Base-by-base conservation (phyloP, 2,113 vertebrate genomes). In the Siniperca knerii region DNA sequence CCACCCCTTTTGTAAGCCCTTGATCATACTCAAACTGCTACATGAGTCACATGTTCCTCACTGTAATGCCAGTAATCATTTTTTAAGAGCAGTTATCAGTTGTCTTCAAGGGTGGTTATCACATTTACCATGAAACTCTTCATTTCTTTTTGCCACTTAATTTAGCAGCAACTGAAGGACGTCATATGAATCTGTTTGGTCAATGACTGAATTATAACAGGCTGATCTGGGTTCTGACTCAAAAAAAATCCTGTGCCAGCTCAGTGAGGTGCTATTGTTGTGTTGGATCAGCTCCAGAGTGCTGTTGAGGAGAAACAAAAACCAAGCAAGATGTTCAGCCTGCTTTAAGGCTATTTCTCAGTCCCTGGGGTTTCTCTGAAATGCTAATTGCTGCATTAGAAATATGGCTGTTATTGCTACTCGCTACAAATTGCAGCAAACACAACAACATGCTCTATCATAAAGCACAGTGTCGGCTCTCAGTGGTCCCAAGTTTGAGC, bases 371-470 rank as follows among this genome's bases (percentile, higher is more conserved):
- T 72, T 89, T 84, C 76, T 91, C 83, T 82, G 76, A 91, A 90
- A 93, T 92, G 87, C 94, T 93, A 95, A 94, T 93, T 94, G 92
- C 88, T 64, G 86, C 76, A 87, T 92, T 91, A 89, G 89, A 92
- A 93, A 92, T 90, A 93, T 90, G 87, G 79, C 75, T 90, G 85
- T 92, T 88, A 89, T 78, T 89, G 89, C n/a, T 35, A 21, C 76
- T 72, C 52, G 37, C 88, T 92, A 90, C 93, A 94, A 94, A 95
- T 93, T 92, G 90, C 92, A 67, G 92, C 76, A 87, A 87, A 93
- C 87, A 90, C 91, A 86, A 93, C 90, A 92, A 86, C 89, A 84
- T 48, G 80, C 86, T 90, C 80, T 33, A 89, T 94, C 92, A 92
- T 64, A 77, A 90, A 90, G 87, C 80, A 33, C 75, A 37, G 72